Base-by-base conservation (phyloP, 2,888 invertebrate genomes). In the Carpatolechia fugitivella region DNA sequence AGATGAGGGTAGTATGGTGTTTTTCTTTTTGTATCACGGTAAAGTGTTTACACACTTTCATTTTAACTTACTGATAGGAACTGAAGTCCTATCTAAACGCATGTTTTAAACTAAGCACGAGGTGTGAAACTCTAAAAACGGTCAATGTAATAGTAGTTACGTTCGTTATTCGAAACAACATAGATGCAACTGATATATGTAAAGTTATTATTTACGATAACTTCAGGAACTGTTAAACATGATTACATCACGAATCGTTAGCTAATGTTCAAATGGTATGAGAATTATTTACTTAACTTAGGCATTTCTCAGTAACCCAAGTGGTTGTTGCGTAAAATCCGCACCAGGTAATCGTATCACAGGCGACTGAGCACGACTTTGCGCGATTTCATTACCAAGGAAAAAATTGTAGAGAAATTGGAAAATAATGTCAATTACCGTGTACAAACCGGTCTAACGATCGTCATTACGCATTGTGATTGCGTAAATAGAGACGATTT, bases 381-480 rank as follows among this genome's bases (percentile, higher is more conserved):
- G 63, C 65, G 73, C 80, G 75, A 81, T 82, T 87, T 84, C 79
- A 85, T 87, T 86, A 83, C 72, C 72, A 69, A 68, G 76, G 78
- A 74, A 82, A 80, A 72, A 70, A 78, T 71, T 63, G 73, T 70
- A 66, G 75, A 80, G 85, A 88, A 87, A 88, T 87, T 86, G 87
- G 77, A 87, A 88, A 88, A 87, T 87, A 85, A 89, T 86, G 83
- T 82, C 88, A 89, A 90, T 89, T 88, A 88, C 85, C 70, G 74
- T 74, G 75, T 76, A 79, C 79, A 78, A 75, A 78, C 74, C 70
- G 69, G 66, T 79, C 79, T 85, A 83, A 85, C 80, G 77, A 85
- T 84, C 73, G 78, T 84, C 85, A 88, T 89, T 89, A 89, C 83
- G 85, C 82, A 82, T 82, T 81, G 80, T 85, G 82, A 85, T 87